These are phyloP conservation scores for Tromatobia lineatoria DNA, from an alignment of 2,888 invertebrate genomes.

Conservation along the genomic window DNA sequence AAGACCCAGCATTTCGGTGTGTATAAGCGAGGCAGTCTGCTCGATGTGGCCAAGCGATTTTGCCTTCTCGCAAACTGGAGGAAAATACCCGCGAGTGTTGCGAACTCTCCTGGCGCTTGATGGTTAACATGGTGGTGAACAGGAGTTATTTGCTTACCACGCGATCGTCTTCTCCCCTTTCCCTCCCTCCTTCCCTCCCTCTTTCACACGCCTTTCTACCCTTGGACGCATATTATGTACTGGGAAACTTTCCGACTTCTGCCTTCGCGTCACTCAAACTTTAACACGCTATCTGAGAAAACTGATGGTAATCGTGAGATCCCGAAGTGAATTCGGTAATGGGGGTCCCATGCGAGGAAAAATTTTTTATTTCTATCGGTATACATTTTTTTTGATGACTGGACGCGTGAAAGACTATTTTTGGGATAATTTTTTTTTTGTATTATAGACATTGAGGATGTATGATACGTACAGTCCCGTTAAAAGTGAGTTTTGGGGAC, in stretches of 20 bases:
- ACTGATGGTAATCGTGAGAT: slow-evolving; percentile 17
- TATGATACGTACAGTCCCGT: too few species aligned
- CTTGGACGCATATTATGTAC: neutral
- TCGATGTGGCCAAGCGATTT: neutral
- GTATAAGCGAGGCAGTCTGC: neutral
- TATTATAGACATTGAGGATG: too few species aligned
- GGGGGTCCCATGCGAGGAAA: neutral
- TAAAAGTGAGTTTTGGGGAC: too few species aligned
- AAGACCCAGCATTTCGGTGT: neutral
- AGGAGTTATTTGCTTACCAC: slow-evolving; percentile 47
- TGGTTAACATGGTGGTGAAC: slow-evolving; percentile 24
- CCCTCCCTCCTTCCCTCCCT: neutral
- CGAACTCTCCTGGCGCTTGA: slow-evolving; percentile 10
- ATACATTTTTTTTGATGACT: neutral
- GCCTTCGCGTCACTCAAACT: slow-evolving; percentile 12
- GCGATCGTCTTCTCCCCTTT: slow-evolving; percentile 32
- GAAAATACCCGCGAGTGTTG: slow-evolving; percentile 13
- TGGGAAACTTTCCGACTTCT: slow-evolving; percentile 5
- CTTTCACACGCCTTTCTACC: neutral
- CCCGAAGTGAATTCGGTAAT: neutral
- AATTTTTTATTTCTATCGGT: neutral
- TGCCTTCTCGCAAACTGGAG: slow-evolving; percentile 1
- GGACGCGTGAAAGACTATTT: neutral
- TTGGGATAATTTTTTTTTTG: neutral
- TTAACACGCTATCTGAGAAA: slow-evolving; percentile 39